These are phyloP conservation scores for Meriones psammophilus DNA, from an alignment of 2,797 vertebrate genomes.

Conservation along the genomic window DNA sequence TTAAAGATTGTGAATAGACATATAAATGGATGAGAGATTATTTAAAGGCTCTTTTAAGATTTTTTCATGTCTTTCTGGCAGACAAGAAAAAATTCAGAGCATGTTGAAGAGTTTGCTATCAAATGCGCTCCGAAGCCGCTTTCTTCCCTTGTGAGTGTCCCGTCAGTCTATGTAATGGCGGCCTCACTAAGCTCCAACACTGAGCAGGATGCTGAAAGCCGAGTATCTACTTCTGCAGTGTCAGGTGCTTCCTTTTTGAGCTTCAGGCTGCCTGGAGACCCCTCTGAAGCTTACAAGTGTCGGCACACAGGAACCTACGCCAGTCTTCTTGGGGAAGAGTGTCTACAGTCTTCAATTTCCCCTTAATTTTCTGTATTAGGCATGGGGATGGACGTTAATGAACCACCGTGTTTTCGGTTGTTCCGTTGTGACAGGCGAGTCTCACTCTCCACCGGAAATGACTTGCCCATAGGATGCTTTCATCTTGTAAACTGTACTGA, in stretches of 20 bases:
- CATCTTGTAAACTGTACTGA: neutral
- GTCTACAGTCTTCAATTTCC: neutral
- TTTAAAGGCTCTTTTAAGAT: constrained; percentile 65
- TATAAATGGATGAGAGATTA: constrained; percentile 57
- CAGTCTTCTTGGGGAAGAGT: constrained; percentile 17
- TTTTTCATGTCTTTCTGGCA: constrained; percentile 65
- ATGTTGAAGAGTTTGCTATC: constrained; percentile 48
- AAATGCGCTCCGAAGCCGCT: neutral
- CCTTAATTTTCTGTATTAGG: neutral
- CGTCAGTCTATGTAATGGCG: neutral
- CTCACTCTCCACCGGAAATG: neutral
- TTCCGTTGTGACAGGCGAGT: neutral
- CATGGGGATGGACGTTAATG: neutral
- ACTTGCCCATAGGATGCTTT: neutral
- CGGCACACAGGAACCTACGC: neutral
- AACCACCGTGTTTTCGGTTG: neutral
- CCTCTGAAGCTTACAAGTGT: constrained; percentile 17
- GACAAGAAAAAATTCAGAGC: constrained; percentile 61
- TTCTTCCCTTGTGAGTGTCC: neutral
- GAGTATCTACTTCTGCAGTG: neutral
- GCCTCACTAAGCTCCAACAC: neutral
- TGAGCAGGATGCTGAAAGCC: neutral
- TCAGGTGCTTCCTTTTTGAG: neutral
- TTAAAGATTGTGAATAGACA: constrained; percentile 58
- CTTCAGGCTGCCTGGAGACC: neutral